Percentiles rank a stretch among this genome's conserved stretches.
Conservation (phyloP, 2,888 invertebrate genomes). For the Galerucella pusilla region DNA sequence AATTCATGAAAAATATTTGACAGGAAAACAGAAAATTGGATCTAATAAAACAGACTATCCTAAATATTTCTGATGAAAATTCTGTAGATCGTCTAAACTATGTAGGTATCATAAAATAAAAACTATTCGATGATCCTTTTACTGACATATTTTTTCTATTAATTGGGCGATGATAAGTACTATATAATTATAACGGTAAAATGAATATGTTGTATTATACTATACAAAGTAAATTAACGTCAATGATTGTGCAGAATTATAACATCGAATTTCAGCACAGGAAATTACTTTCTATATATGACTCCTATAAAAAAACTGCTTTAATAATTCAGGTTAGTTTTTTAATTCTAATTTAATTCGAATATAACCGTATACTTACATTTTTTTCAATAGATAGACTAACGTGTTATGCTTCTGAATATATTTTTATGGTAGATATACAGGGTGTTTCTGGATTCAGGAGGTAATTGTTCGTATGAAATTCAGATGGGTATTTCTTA, state of each 20-base stretch:
- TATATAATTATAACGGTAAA: background rate
- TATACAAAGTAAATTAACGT: background rate
- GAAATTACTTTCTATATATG: slow-evolving; percentile 3
- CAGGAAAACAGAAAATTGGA: no score
- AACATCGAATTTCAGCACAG: background rate
- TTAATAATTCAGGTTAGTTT: background rate
- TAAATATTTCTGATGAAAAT: no score
- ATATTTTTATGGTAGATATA: no score
- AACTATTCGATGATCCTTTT: background rate
- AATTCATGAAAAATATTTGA: no score
- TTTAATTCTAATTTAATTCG: background rate
- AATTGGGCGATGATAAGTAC: background rate
- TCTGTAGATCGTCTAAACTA: background rate
- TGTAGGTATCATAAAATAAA: background rate
- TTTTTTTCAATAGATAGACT: no score
- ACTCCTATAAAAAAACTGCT: background rate
- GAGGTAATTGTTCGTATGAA: no score
- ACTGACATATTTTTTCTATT: background rate
- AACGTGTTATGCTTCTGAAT: no score
- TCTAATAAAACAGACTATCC: no score
- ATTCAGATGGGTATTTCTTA: no score
- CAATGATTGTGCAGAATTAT: background rate
- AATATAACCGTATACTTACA: no score
- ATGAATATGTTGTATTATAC: background rate
- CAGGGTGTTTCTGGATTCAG: no score